A percentile compares a stretch with the other conserved stretches of the same genome.
Conservation (phyloP, 2,113 vertebrate genomes). For the Phainopepla nitens region DNA sequence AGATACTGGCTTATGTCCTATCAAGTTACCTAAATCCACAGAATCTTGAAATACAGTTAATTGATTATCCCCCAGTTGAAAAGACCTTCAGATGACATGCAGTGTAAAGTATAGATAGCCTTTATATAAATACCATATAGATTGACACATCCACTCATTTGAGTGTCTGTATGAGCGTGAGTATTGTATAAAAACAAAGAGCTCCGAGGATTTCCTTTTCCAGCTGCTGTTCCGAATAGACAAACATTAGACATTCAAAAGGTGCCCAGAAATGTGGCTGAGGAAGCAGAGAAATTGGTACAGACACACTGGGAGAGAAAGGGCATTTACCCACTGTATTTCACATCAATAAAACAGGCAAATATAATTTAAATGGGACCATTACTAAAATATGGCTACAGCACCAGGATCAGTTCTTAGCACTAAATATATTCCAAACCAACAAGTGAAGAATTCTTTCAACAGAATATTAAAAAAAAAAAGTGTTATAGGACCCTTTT, state of each 20-base stretch:
- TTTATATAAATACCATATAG: neutral
- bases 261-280: neutral
- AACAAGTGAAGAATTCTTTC: neutral
- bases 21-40: neutral
- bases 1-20: neutral
- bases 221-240: neutral
- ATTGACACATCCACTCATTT: neutral
- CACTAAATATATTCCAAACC: fast-evolving
- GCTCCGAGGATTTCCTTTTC: neutral
- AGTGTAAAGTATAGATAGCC: neutral
- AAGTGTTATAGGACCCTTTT: neutral
- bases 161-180: too few relatives aligned
- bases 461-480: neutral
- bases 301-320: neutral
- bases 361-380: neutral
- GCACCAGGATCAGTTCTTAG: neutral
- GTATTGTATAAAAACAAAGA: neutral
- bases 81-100: neutral
- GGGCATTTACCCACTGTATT: neutral
- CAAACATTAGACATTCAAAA: neutral
- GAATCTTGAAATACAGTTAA: neutral
- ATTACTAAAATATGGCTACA: neutral
- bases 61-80: neutral
- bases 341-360: neutral
- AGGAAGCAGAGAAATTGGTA: neutral